Evolutionary conservation across 2,113 vertebrate genomes (phyloP), one percentile per base, ranked within the genome.

Genomic region (Paedocypris sp.): DNA sequence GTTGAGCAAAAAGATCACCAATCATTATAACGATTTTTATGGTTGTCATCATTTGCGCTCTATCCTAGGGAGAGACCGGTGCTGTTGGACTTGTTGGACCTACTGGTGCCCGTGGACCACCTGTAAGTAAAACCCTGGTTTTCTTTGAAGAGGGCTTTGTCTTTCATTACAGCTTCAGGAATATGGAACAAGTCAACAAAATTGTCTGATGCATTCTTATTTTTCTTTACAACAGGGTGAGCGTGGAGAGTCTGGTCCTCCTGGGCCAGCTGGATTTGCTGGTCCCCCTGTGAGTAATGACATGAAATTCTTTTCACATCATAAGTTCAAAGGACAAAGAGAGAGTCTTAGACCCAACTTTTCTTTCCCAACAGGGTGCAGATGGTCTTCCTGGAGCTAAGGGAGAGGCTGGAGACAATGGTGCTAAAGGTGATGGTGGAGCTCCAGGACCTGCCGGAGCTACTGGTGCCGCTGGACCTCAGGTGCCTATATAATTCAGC

Each of bases 251-350:
- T 19, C 87, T 32, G 95, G 95, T 70, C 82, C 92, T 49, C 82
- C 91, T 0, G 95, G 95, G 76, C 94, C 94, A 73, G 94, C 93
- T 82, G 95, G 94, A 83, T 97, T 97, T 12, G 92, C 94, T 72
- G 94, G 94, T 83, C 93, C 94, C 72, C 94, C 94, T 41, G 94
- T 97, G 68, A 92, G 91, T 90, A 67, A 62, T 13, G 15, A 45
- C 47, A 60, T n/a, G n/a, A n/a, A n/a, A n/a, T n/a, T n/a, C n/a
- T n/a, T n/a, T n/a, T n/a, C n/a, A n/a, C n/a, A n/a, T n/a, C n/a
- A n/a, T n/a, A n/a, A n/a, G n/a, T n/a, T n/a, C n/a, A n/a, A n/a
- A n/a, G n/a, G n/a, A n/a, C n/a, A n/a, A n/a, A n/a, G n/a, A n/a
- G n/a, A n/a, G n/a, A n/a, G n/a, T n/a, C n/a, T n/a, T n/a, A n/a